Percentiles rank a stretch among this genome's conserved stretches.
phyloP scores from a whole-genome alignment of 2,113 vertebrate genomes.

The Psettodes erumei region DNA sequence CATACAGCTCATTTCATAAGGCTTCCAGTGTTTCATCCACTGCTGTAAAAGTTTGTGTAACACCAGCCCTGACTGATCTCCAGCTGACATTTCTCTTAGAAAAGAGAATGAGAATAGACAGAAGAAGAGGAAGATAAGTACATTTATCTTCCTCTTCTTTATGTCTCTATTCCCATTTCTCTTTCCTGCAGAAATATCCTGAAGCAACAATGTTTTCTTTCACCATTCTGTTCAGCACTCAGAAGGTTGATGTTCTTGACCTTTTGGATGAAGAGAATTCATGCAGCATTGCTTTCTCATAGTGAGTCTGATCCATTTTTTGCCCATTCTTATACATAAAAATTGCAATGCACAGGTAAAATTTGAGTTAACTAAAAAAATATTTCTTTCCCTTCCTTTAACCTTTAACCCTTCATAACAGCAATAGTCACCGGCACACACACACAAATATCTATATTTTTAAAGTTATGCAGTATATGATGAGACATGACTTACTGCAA shows the following conservation, averaged over 20 bases:
- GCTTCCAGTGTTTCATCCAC: not conserved
- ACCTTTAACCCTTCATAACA: not conserved
- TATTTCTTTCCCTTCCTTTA: not conserved
- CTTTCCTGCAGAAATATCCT: conserved; percentile 16
- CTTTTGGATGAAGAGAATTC: conserved; percentile 47
- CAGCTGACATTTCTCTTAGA: too few species aligned
- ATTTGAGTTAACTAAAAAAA: not conserved
- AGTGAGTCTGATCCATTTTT: not conserved
- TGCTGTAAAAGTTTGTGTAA: conserved; percentile 4
- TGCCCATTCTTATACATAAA: not conserved
- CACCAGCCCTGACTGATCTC: conserved; percentile 14
- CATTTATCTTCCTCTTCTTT: conserved; percentile 25
- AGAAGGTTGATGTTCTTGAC: conserved; percentile 52
- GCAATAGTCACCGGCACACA: not conserved
- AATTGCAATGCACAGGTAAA: not conserved
- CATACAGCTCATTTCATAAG: not conserved
- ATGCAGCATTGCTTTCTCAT: conserved; percentile 1
- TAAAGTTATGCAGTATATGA: not conserved
- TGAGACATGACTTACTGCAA: not conserved
- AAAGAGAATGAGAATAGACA: too few species aligned
- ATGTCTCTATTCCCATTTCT: conserved; percentile 10
- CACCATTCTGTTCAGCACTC: conserved; percentile 33
- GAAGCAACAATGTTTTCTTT: conserved; percentile 31
- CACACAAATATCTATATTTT: not conserved
- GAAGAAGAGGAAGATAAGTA: too few species aligned